Percentiles rank a stretch among this genome's conserved stretches.
Evolutionary conservation across 2,888 invertebrate genomes (phyloP).

Genomic region (Biston stratarius): DNA sequence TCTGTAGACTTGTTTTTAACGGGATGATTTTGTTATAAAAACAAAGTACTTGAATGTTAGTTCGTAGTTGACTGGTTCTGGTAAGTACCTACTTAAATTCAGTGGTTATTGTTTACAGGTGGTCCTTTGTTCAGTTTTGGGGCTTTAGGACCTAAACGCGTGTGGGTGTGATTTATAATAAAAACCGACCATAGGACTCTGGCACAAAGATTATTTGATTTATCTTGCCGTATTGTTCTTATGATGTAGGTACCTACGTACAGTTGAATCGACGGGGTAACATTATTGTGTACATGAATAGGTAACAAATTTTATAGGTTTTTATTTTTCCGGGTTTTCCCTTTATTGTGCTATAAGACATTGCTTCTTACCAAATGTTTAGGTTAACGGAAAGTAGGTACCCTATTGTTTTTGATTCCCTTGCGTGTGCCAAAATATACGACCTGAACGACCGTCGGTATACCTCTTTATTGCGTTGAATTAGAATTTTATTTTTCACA

Average conservation of each 20-base stretch:
- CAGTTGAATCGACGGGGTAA: background rate
- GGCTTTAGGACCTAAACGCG: slow-evolving; percentile 53
- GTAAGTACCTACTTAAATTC: slow-evolving; percentile 15
- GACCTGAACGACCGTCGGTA: too few relatives aligned
- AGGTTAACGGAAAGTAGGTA: too few relatives aligned
- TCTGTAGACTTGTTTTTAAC: background rate
- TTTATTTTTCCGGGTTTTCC: too few relatives aligned
- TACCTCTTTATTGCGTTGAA: too few relatives aligned
- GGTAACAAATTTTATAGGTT: too few relatives aligned
- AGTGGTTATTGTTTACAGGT: slow-evolving; percentile 50
- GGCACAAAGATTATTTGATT: slow-evolving; percentile 42
- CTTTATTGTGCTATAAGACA: too few relatives aligned
- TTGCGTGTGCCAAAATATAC: too few relatives aligned
- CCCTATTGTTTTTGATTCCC: too few relatives aligned
- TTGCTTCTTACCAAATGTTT: too few relatives aligned
- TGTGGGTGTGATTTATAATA: slow-evolving; percentile 55
- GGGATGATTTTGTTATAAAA: slow-evolving; percentile 1
- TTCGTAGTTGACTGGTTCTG: background rate
- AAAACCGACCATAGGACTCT: slow-evolving; percentile 36
- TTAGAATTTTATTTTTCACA: too few relatives aligned
- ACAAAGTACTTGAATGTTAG: slow-evolving; percentile 9
- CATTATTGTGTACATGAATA: background rate
- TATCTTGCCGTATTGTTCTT: slow-evolving; percentile 41
- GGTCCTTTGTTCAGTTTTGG: slow-evolving; percentile 56
- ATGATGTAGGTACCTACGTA: slow-evolving; percentile 13